phyloP scores from a whole-genome alignment of 2,797 vertebrate species.

The Benthosema pterotum region DNA sequence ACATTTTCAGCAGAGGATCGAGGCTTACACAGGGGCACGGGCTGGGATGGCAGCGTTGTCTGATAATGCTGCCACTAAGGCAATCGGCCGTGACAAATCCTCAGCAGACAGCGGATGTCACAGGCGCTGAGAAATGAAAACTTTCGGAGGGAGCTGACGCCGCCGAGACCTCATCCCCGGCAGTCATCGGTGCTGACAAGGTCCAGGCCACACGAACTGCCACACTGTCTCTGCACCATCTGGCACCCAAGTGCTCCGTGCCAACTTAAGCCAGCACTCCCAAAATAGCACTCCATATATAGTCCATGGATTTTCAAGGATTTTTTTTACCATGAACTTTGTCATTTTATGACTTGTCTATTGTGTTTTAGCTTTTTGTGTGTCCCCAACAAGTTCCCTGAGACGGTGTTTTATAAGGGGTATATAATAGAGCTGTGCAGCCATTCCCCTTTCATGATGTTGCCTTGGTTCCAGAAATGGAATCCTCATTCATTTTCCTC shows the following conservation, averaged over 20 bases:
- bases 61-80: constrained; percentile 58
- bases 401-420: too few relatives aligned
- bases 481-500: too few relatives aligned
- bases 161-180: constrained; percentile 52
- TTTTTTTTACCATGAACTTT: not conserved
- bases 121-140: constrained; percentile 50
- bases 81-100: constrained; percentile 58
- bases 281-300: constrained; percentile 12
- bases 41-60: constrained; percentile 43
- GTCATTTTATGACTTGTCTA: constrained; percentile 3
- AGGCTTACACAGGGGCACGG: constrained; percentile 25
- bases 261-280: constrained; percentile 17
- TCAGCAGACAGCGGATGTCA: constrained; percentile 49
- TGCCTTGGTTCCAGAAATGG: too few relatives aligned
- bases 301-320: constrained; percentile 20
- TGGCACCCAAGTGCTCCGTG: constrained; percentile 38
- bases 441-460: too few relatives aligned
- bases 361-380: too few relatives aligned
- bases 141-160: constrained; percentile 45
- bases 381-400: too few relatives aligned
- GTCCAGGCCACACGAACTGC: constrained; percentile 37
- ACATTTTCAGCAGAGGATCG: constrained; percentile 64
- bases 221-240: constrained; percentile 41
- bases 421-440: too few relatives aligned
- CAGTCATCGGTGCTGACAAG: constrained; percentile 53